Evolutionary conservation across 2,797 vertebrate species (phyloP), one percentile per base, ranked within the genome.

Genomic region (Coilia nasus): DNA sequence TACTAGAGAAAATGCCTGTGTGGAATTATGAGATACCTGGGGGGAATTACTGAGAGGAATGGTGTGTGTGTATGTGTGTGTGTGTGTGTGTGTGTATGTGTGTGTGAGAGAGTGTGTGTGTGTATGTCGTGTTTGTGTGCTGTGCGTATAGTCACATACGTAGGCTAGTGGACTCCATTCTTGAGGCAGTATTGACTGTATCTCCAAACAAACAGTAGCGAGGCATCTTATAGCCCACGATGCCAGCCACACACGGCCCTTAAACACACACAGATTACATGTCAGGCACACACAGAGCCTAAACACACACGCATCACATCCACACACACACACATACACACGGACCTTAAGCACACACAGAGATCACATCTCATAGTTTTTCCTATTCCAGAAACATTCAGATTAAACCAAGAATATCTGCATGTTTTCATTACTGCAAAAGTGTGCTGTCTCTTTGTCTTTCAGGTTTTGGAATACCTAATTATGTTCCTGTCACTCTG

Each of bases 141-240:
- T n/a, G 28, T 25, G 59, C 31, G 23, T 47, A 62, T 41, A 87
- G 47, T 85, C 50, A 94, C 96, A 83, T 93, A 97, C 97, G 97
- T 87, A 98, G 88, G 90, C 97, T 97, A 88, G 96, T 97, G 57
- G 97, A 97, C 90, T 98, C 97, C 97, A 98, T 97, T 56, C 96
- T 94, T 0, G 97, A 98, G 0, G 97, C 97, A 0, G 97, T 97
- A 94, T 97, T 98, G 4, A 98, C 97, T 0, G 97, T 98, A 83
- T 98, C 97, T 86, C 97, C 97, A 93, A 98, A 98, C 78, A 98
- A 94, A 90, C 97, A 98, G 46, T 98, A 98, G 2, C 97, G 94
- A 0, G 97, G 97, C 97, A 97, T 98, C 91, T 98, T 98, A 91
- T 96, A 94, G 17, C 97, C 97, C 12, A 97, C 97, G 1, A 98